Conservation (phyloP, 1,140 invertebrate species). For the Phymastichus coffea region DNA sequence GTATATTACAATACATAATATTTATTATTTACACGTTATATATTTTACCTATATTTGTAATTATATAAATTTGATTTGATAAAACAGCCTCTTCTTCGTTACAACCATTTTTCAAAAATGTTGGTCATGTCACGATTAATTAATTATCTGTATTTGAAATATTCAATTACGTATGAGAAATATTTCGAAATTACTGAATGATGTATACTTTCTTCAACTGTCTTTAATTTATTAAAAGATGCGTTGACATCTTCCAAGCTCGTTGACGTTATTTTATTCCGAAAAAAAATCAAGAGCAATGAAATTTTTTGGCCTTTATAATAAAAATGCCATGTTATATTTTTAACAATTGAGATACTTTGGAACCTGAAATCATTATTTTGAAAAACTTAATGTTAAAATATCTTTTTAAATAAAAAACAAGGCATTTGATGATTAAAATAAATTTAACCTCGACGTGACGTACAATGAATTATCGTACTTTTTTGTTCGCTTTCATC, state of each 20-base stretch:
- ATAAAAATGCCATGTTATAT: no score
- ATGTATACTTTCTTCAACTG: not conserved
- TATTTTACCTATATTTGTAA: constrained; percentile 43
- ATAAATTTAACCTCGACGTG: constrained; percentile 14
- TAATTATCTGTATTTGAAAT: no score
- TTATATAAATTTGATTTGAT: constrained; percentile 49
- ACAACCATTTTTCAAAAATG: constrained; percentile 17
- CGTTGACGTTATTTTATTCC: not conserved
- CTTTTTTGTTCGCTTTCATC: constrained; percentile 25
- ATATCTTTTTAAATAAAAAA: constrained; percentile 12
- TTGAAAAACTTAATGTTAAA: no score
- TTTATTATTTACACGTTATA: constrained; percentile 33
- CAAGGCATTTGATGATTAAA: no score
- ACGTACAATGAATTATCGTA: constrained; percentile 11
- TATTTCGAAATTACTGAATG: not conserved
- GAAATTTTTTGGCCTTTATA: no score
- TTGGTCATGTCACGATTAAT: constrained; percentile 22
- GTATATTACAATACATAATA: constrained; percentile 27
- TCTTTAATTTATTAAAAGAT: not conserved
- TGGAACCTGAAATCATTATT: no score
- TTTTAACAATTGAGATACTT: no score
- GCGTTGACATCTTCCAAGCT: not conserved
- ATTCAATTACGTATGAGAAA: constrained; percentile 7
- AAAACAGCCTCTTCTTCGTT: constrained; percentile 47
- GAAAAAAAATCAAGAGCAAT: no score